Percentiles rank a stretch among this genome's conserved stretches.
Conservation (phyloP, 1,140 invertebrate species). For the Belonocnema kinseyi region DNA sequence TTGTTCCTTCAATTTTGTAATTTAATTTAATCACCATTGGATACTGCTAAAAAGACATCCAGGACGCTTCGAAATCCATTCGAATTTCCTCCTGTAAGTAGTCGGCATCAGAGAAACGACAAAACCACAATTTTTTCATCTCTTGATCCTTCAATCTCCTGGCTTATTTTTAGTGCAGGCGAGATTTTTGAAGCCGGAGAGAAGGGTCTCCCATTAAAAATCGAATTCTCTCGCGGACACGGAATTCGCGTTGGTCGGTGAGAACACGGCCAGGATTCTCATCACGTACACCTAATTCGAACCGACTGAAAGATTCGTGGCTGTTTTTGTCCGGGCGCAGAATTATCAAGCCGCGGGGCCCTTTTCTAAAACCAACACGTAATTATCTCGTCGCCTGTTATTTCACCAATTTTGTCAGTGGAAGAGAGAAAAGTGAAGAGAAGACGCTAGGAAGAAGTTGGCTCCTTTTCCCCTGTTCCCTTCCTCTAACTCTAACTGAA, state of each 20-base stretch:
- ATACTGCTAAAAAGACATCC: background rate
- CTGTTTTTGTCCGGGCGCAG: constrained; percentile 60
- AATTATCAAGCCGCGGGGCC: constrained; percentile 66
- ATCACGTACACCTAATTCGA: constrained; percentile 51
- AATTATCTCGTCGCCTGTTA: constrained; percentile 73
- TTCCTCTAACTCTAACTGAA: background rate
- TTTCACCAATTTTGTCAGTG: constrained; percentile 61
- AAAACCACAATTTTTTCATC: background rate
- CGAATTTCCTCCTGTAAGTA: background rate
- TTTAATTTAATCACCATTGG: constrained; percentile 22
- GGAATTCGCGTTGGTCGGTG: constrained; percentile 53
- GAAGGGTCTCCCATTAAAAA: constrained; percentile 40
- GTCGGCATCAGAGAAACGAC: constrained; percentile 9
- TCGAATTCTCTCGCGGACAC: constrained; percentile 37
- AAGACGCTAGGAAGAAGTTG: constrained; percentile 28
- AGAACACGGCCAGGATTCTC: constrained; percentile 53
- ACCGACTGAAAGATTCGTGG: constrained; percentile 39
- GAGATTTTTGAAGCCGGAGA: constrained; percentile 22
- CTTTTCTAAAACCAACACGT: constrained; percentile 76
- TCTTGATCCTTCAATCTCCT: constrained; percentile 37
- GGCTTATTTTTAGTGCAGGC: constrained; percentile 25
- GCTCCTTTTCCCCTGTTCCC: constrained; percentile 36
- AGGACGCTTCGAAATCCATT: background rate
- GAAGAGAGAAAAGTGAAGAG: constrained; percentile 25
- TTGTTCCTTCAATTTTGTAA: constrained; percentile 4